These are phyloP conservation scores for Octodonta nipae DNA, from an alignment of 2,888 invertebrate species.

Conservation along the genomic window DNA sequence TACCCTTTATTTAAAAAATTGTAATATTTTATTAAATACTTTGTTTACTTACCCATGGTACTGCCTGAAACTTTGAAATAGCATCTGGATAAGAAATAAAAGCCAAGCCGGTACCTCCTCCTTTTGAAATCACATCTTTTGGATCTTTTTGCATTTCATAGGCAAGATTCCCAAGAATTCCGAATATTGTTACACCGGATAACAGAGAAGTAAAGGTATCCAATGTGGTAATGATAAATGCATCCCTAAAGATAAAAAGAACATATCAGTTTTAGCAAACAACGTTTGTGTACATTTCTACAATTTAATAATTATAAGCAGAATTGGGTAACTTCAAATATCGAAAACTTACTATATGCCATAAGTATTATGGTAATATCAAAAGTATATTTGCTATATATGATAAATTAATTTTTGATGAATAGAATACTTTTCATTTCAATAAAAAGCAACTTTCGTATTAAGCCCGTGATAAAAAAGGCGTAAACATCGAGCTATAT, in stretches of 20 bases:
- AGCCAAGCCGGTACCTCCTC: constrained; percentile 68
- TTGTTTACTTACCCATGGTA: constrained; percentile 53
- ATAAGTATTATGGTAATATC: too few species aligned
- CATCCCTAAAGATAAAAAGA: constrained; percentile 61
- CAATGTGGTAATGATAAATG: constrained; percentile 65
- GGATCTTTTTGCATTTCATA: constrained; percentile 50
- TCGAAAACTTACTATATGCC: too few species aligned
- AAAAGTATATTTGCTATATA: too few species aligned
- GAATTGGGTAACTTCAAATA: not conserved
- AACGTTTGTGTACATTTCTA: too few species aligned
- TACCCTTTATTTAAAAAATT: not conserved
- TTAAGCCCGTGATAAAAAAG: too few species aligned
- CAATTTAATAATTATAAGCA: too few species aligned
- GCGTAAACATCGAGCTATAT: too few species aligned
- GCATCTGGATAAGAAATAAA: constrained; percentile 79
- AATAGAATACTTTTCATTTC: too few species aligned
- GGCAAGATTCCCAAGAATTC: constrained; percentile 69
- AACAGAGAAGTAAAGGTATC: constrained; percentile 73
- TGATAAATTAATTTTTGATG: too few species aligned
- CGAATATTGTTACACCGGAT: constrained; percentile 72
- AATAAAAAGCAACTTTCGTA: too few species aligned
- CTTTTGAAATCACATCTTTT: constrained; percentile 49
- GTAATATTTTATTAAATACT: too few species aligned
- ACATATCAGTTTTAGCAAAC: too few species aligned
- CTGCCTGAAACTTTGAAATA: constrained; percentile 55